phyloP scores from a whole-genome alignment of 1,140 invertebrate genomes.

The Andricus grossulariae region DNA sequence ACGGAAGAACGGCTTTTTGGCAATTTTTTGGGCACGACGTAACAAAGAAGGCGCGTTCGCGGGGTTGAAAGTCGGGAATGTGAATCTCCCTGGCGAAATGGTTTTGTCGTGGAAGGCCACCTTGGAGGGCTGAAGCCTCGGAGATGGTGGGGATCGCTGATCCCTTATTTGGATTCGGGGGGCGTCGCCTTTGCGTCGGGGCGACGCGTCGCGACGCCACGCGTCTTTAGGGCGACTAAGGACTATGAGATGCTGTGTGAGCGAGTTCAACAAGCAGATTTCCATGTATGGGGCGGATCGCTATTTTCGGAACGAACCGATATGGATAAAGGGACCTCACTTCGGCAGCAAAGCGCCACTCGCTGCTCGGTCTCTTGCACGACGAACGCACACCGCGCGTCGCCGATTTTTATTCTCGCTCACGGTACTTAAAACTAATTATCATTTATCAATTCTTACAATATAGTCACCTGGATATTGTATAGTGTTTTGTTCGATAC shows the following conservation, averaged over 20 bases:
- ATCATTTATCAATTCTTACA: slow-evolving; percentile 34
- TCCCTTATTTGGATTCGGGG: slow-evolving; percentile 73
- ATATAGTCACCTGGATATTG: neutral
- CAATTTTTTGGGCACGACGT: neutral
- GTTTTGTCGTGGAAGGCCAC: slow-evolving; percentile 28
- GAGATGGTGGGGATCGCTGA: slow-evolving; percentile 53
- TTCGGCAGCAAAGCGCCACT: slow-evolving; percentile 64
- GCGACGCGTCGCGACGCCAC: slow-evolving; percentile 48
- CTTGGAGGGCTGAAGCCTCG: slow-evolving; percentile 23
- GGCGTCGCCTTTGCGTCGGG: slow-evolving; percentile 57
- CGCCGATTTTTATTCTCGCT: slow-evolving; percentile 55
- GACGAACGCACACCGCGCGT: slow-evolving; percentile 62
- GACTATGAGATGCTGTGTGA: slow-evolving; percentile 51
- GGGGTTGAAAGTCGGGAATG: slow-evolving; percentile 58
- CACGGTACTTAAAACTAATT: slow-evolving; percentile 54
- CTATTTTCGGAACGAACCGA: slow-evolving; percentile 69
- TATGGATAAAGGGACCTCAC: slow-evolving; percentile 72
- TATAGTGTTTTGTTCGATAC: slow-evolving; percentile 10
- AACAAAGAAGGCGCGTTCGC: slow-evolving; percentile 41
- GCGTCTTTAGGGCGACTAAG: slow-evolving; percentile 66
- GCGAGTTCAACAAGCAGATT: slow-evolving; percentile 58
- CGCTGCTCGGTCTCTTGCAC: slow-evolving; percentile 62
- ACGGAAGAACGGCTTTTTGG: neutral
- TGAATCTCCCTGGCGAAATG: slow-evolving; percentile 53
- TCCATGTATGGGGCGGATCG: slow-evolving; percentile 71